Percentiles rank a stretch among this genome's conserved stretches.
Conservation (phyloP, 2,797 vertebrate genomes). For the Scolopax bukidnonensis region DNA sequence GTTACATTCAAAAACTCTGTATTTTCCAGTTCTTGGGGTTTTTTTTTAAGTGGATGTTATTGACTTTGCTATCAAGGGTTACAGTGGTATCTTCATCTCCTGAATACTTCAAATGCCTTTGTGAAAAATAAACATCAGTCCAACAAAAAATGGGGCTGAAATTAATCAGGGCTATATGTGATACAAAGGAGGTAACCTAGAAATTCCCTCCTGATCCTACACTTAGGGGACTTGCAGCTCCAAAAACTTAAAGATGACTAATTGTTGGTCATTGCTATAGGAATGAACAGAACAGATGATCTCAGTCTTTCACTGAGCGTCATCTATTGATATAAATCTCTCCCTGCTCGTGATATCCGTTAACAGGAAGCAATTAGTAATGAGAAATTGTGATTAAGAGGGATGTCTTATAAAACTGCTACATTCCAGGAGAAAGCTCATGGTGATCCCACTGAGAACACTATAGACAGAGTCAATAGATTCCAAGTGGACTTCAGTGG, state of each 20-base stretch:
- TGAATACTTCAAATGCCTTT: neutral
- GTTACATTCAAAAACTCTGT: neutral
- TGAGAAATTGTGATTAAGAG: neutral
- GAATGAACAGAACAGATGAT: neutral
- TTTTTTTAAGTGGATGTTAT: neutral
- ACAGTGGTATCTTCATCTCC: neutral
- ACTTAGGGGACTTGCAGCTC: neutral
- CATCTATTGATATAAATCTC: neutral
- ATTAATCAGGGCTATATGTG: neutral
- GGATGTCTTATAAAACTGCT: neutral
- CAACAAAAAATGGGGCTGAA: neutral
- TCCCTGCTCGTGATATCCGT: fast-evolving
- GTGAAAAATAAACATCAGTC: neutral
- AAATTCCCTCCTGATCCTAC: neutral
- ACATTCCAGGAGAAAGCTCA: neutral
- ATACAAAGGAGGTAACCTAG: neutral
- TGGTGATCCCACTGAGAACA: neutral
- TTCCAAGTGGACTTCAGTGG: neutral
- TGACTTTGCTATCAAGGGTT: neutral
- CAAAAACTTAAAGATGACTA: neutral
- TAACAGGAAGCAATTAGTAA: neutral
- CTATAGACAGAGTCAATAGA: fast-evolving
- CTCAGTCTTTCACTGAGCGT: neutral
- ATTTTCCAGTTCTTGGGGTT: neutral
- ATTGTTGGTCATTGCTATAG: neutral